phyloP scores from a whole-genome alignment of 2,113 vertebrate genomes.

The Ammospiza nelsoni region DNA sequence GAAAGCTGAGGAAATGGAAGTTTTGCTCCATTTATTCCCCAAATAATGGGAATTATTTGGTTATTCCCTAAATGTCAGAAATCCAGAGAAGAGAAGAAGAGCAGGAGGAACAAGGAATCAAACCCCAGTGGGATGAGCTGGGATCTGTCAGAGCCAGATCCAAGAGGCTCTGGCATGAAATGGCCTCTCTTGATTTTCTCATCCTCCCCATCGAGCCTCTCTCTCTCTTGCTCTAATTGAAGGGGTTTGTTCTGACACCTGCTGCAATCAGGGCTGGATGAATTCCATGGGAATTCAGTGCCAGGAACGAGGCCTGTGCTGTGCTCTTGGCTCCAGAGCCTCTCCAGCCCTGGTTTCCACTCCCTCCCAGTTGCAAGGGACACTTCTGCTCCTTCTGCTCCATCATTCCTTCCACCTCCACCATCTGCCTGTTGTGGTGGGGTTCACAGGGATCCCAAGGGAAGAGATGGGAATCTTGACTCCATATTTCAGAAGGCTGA shows the following conservation, averaged over 20 bases:
- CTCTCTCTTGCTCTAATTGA: not conserved
- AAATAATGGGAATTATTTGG: not conserved
- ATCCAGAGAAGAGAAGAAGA: not conserved
- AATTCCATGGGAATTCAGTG: not conserved
- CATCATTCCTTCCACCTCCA: not conserved
- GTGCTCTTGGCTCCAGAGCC: not conserved
- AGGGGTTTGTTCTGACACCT: slow-evolving; percentile 53
- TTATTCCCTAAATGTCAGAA: not conserved
- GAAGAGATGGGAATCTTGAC: too few relatives aligned
- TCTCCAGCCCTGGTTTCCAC: not conserved
- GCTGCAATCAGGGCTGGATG: slow-evolving; percentile 21
- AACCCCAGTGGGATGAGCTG: not conserved
- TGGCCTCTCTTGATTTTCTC: not conserved
- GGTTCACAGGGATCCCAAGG: too few relatives aligned
- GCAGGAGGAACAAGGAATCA: not conserved
- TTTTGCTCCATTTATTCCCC: not conserved
- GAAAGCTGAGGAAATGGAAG: not conserved
- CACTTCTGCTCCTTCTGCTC: not conserved
- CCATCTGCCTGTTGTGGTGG: not conserved
- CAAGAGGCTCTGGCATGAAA: not conserved
- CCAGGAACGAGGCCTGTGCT: not conserved
- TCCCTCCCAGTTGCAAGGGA: not conserved
- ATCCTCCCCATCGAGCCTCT: not conserved
- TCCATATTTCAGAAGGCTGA: too few relatives aligned
- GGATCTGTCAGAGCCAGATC: not conserved